Conservation (phyloP, 1,140 invertebrate species). For the Drosophila varians region DNA sequence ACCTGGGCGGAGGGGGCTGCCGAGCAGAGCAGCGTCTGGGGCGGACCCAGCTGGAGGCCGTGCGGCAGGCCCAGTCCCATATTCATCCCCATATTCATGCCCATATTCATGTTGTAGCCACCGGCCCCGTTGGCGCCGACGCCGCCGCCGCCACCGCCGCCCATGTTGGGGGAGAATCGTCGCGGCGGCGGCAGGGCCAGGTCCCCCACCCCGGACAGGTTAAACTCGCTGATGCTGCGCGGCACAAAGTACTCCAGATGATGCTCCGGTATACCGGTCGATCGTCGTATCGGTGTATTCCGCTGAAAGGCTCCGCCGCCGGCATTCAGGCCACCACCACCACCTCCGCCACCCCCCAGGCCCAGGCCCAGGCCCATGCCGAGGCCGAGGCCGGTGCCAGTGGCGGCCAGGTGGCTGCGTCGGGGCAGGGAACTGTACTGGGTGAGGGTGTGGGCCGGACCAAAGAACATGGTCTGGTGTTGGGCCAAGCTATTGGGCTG, state of each 20-base stretch:
- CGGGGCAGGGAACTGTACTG: slow-evolving; percentile 81
- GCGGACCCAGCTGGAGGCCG: slow-evolving; percentile 70
- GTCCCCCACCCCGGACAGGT: slow-evolving; percentile 87
- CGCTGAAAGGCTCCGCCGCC: slow-evolving; percentile 85
- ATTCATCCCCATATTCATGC: slow-evolving; percentile 42
- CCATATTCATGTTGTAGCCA: slow-evolving; percentile 28
- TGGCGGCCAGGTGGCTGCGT: slow-evolving; percentile 59
- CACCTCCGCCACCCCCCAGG: too few species aligned
- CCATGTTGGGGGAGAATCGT: slow-evolving; percentile 72
- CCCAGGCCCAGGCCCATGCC: not conserved
- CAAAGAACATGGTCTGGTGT: slow-evolving; percentile 83
- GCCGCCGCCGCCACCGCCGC: too few species aligned
- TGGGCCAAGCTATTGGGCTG: slow-evolving; percentile 61
- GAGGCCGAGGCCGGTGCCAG: slow-evolving; percentile 2
- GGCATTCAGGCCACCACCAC: not conserved
- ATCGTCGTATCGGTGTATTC: slow-evolving; percentile 87
- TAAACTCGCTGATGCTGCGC: slow-evolving; percentile 91
- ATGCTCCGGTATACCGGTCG: slow-evolving; percentile 86
- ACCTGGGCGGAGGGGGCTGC: slow-evolving; percentile 46
- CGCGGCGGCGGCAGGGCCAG: slow-evolving; percentile 84
- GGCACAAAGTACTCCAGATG: slow-evolving; percentile 92
- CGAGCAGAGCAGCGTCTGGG: slow-evolving; percentile 73
- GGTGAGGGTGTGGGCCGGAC: slow-evolving; percentile 68
- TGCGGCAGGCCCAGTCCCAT: slow-evolving; percentile 66
- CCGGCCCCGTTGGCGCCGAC: not conserved